Percentiles rank a stretch among this genome's conserved stretches.
Evolutionary conservation across 2,797 vertebrate genomes (phyloP).

Genomic region (Crocidura indochinensis): DNA sequence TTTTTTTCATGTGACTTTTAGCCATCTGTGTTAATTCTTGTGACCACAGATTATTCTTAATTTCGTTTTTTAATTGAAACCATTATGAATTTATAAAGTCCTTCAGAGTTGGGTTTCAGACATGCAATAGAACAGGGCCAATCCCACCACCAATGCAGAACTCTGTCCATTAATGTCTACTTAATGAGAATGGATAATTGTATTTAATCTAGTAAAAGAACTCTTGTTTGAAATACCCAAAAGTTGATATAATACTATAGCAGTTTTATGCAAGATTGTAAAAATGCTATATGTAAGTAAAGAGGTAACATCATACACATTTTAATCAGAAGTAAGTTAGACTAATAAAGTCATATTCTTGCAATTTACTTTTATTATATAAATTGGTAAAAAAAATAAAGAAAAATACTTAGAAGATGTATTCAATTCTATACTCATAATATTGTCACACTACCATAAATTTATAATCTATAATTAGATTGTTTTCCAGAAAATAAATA

Average conservation of each 20-base stretch:
- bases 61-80: too few relatives aligned
- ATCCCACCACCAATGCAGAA: too few relatives aligned
- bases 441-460: not conserved
- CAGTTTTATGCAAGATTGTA: conserved; percentile 25
- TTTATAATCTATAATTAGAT: not conserved
- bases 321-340: conserved; percentile 4
- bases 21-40: too few relatives aligned
- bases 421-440: not conserved
- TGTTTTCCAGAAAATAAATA: conserved; percentile 43
- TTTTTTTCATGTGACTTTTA: too few relatives aligned
- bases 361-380: not conserved
- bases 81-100: too few relatives aligned
- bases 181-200: conserved; percentile 2
- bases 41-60: too few relatives aligned
- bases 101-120: too few relatives aligned
- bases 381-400: conserved; percentile 20
- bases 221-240: conserved; percentile 30
- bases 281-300: conserved; percentile 8
- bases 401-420: conserved; percentile 42
- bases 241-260: not conserved
- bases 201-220: not conserved
- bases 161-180: too few relatives aligned
- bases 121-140: too few relatives aligned
- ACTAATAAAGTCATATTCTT: not conserved
- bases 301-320: not conserved